phyloP scores from a whole-genome alignment of 2,113 vertebrate genomes.

The Lota lota region DNA sequence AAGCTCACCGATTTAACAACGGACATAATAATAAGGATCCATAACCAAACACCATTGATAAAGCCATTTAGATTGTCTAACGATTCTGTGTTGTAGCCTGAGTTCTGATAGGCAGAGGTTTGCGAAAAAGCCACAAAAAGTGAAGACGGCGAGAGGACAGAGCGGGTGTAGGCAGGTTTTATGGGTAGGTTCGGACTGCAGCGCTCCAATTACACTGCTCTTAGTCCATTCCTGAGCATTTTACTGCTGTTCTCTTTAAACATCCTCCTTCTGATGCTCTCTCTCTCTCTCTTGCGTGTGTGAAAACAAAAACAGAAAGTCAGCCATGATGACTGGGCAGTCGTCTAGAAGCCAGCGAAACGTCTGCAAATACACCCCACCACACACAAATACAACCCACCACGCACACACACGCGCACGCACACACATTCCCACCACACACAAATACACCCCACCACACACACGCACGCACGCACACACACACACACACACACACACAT shows the following conservation, averaged over 20 bases:
- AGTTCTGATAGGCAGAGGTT: no score
- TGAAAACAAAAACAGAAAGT: slow-evolving; percentile 4
- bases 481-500: no score
- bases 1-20: no score
- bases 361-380: not conserved
- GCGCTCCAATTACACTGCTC: slow-evolving; percentile 49
- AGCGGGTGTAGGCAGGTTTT: slow-evolving; percentile 17
- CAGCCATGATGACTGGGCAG: not conserved
- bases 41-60: no score
- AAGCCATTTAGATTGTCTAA: no score
- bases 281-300: slow-evolving; percentile 6
- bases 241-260: slow-evolving; percentile 39
- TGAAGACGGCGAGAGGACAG: slow-evolving; percentile 32
- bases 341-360: not conserved
- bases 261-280: not conserved
- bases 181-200: slow-evolving; percentile 43
- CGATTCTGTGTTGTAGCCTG: no score
- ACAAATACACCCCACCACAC: no score
- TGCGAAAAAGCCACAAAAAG: not conserved
- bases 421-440: not conserved
- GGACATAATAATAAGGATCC: no score
- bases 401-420: not conserved
- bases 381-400: not conserved
- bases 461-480: no score
- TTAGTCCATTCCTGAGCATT: slow-evolving; percentile 44